Conservation (phyloP, 2,888 invertebrate species). For the Theretra japonica region DNA sequence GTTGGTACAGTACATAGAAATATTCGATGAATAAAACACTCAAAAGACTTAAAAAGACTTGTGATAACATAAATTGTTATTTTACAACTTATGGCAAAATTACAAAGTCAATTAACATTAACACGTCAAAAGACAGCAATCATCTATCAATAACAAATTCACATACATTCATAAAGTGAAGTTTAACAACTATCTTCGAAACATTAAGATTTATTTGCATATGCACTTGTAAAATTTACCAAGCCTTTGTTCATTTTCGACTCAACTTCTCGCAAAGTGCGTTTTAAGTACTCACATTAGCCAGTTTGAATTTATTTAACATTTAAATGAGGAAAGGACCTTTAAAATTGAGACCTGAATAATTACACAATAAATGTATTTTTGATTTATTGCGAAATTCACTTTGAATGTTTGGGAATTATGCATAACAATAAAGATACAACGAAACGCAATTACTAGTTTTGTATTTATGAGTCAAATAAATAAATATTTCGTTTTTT, state of each 20-base stretch:
- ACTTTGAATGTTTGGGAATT: background rate
- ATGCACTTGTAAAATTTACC: constrained; percentile 20
- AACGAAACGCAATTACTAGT: background rate
- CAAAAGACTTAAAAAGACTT: too few species aligned
- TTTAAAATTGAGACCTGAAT: background rate
- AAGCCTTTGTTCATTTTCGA: constrained; percentile 14
- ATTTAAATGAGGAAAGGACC: constrained; percentile 21
- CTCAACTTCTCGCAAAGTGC: constrained; percentile 3
- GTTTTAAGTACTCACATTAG: constrained; percentile 15
- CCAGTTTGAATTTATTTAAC: constrained; percentile 24
- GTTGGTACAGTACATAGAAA: too few species aligned
- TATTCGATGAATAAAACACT: too few species aligned
- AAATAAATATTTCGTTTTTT: too few species aligned
- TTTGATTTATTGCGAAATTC: constrained; percentile 1
- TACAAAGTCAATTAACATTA: too few species aligned
- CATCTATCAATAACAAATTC: too few species aligned
- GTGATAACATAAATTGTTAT: too few species aligned
- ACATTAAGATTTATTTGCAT: constrained; percentile 14
- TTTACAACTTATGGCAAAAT: too few species aligned
- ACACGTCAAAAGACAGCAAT: too few species aligned
- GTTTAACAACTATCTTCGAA: constrained; percentile 14
- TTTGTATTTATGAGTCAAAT: background rate
- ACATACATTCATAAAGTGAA: constrained; percentile 7
- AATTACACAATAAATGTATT: background rate
- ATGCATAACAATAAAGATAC: background rate